Conservation (phyloP, 2,797 vertebrate genomes). For the Lagocephalus sceleratus region DNA sequence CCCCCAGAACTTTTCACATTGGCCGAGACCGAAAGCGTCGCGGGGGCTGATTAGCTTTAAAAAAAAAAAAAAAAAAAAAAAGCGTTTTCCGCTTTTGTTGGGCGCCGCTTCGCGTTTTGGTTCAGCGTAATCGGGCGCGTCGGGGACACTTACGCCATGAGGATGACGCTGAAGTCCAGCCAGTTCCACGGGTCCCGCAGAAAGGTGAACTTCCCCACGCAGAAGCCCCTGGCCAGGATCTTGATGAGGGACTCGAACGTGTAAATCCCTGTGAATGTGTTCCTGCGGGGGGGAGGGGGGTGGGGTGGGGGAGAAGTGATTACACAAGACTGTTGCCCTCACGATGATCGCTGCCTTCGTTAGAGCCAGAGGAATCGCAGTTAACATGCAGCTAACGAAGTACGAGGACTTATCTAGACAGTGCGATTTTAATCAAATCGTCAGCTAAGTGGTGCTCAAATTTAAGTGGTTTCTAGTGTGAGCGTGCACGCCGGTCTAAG, state of each 20-base stretch:
- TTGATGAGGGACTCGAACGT: slow-evolving; percentile 98
- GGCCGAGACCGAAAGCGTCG: slow-evolving; percentile 10
- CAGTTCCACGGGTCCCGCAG: slow-evolving; percentile 98
- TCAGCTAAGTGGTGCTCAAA: neutral
- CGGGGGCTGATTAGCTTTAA: slow-evolving; percentile 40
- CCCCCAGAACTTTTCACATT: slow-evolving; percentile 24
- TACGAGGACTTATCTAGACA: no score
- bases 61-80: slow-evolving; percentile 12
- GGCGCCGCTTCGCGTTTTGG: slow-evolving; percentile 39
- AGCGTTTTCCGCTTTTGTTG: slow-evolving; percentile 12
- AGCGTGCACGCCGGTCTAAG: neutral
- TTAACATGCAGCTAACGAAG: no score
- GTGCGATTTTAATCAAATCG: no score
- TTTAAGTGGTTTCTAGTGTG: neutral
- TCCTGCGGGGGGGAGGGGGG: slow-evolving; percentile 73
- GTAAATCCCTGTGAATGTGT: slow-evolving; percentile 98
- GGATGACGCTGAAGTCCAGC: slow-evolving; percentile 98
- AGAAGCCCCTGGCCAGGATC: slow-evolving; percentile 97
- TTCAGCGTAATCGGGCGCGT: slow-evolving; percentile 30
- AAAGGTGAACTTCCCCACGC: slow-evolving; percentile 95
- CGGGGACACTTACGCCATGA: slow-evolving; percentile 94
- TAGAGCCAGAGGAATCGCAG: no score
- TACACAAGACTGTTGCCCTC: neutral
- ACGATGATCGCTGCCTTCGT: neutral
- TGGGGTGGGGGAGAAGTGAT: slow-evolving; percentile 4